Base-by-base conservation (phyloP, 2,888 invertebrate species). In the Cinara cedri region DNA sequence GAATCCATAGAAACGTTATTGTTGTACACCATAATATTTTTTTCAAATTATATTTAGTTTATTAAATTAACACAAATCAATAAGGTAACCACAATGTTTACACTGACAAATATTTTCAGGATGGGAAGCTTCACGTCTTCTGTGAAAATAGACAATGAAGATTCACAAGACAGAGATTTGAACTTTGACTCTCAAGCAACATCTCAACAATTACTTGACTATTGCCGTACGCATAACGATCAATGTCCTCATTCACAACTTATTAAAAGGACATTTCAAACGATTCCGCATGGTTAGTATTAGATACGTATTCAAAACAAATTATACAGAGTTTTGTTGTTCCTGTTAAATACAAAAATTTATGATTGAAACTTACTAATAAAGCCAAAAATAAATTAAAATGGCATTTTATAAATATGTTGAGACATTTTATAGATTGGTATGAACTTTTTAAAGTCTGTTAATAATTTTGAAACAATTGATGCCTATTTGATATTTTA, bases 91-190 rank as follows among this genome's bases (percentile, higher is more conserved):
- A 10, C 21, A 1, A 66, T 81, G 44, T 82, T 81, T 78, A 65
- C 81, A 81, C 81, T 68, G 11, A 68, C 46, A 6, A 14, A 51
- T 83, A 76, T 81, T 87, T 87, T 16, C 85, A 91, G 91, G 86
- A 92, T 92, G 91, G 91, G 91, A 82, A 91, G 91, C 85, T 91
- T 91, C 84, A 90, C 90, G 82, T 91, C 91, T 76, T 88, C 90
- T 21, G 90, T 91, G 63, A 90, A 89, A 85, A 89, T 90, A 82
- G 86, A 88, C 81, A 90, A 90, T 84, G 88, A 88, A 80, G 91
- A 91, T 84, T 86, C 87, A 6, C 89, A 90, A 84, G 91, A 91
- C 84, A 88, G 88, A 83, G 88, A 88, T 78, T 83, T 82, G 83
- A 89, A 82, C 87, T 88, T 54, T 1, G 85, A 85, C 1, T 82